Percentiles rank a stretch among this genome's conserved stretches.
Conservation (phyloP, 1,140 invertebrate genomes). For the Tetragonula clypearis region DNA sequence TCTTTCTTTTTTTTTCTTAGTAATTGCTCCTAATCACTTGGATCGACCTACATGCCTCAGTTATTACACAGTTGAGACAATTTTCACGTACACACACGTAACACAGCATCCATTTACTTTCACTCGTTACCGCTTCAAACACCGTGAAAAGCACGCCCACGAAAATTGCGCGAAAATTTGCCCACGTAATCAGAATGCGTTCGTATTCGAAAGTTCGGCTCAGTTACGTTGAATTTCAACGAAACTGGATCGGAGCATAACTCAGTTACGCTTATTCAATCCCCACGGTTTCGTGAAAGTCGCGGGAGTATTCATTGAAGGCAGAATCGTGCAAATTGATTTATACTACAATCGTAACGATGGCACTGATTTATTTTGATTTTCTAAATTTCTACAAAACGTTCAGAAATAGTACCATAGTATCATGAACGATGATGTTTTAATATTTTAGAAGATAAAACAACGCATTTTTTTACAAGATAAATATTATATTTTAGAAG, state of each 20-base stretch:
- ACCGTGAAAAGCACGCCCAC: background rate
- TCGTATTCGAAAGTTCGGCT: slow-evolving; percentile 23
- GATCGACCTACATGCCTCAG: slow-evolving; percentile 28
- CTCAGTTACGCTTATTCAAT: slow-evolving; percentile 4
- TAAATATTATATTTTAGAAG: no score
- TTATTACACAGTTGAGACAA: background rate
- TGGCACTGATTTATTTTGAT: background rate
- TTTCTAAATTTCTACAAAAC: background rate
- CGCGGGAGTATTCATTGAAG: background rate
- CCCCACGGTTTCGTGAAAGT: no score
- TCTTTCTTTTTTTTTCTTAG: background rate
- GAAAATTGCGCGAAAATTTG: slow-evolving; percentile 21
- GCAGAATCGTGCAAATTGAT: background rate
- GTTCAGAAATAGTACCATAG: no score
- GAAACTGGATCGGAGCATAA: background rate
- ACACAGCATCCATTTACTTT: slow-evolving; percentile 56
- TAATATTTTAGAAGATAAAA: no score
- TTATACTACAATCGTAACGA: no score
- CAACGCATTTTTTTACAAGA: no score
- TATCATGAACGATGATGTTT: no score
- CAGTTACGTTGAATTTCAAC: background rate
- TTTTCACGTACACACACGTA: slow-evolving; percentile 6
- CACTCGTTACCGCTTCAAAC: slow-evolving; percentile 56
- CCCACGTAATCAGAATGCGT: slow-evolving; percentile 30
- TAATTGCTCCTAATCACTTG: background rate